Conservation (phyloP, 2,113 vertebrate genomes). For the Mastomys natalensis region DNA sequence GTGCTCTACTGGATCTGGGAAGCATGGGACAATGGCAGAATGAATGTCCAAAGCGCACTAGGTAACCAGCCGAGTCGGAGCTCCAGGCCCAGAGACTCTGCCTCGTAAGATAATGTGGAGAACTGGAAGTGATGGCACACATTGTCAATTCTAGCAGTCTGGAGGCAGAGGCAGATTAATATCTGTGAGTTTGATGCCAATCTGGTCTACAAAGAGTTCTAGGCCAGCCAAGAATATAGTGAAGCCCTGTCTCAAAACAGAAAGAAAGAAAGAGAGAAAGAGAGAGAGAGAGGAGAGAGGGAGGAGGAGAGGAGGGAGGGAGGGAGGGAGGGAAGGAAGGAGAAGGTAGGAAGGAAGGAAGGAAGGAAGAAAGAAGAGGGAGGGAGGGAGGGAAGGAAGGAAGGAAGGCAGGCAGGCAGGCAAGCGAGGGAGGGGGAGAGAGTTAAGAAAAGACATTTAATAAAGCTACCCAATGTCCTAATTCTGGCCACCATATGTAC, state of each 20-base stretch:
- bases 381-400: too few species aligned
- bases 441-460: too few species aligned
- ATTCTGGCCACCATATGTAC: background rate
- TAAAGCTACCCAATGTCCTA: background rate
- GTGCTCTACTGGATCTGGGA: background rate
- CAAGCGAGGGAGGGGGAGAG: too few species aligned
- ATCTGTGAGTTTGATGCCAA: background rate
- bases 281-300: too few species aligned
- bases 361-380: rapidly evolving
- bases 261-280: background rate
- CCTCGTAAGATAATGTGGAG: background rate
- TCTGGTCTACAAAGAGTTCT: background rate
- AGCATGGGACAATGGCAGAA: background rate
- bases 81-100: background rate
- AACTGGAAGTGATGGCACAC: background rate
- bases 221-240: background rate
- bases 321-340: too few species aligned
- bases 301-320: too few species aligned
- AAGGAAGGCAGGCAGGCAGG: too few species aligned
- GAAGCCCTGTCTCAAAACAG: background rate
- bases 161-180: background rate
- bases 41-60: too few species aligned
- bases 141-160: background rate
- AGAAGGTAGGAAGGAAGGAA: too few species aligned
- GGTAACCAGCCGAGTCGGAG: background rate